Percentiles rank a stretch among this genome's conserved stretches.
Conservation (phyloP, 30 jellyfish, hydroid and myxozoan species). For the Hydractinia symbiolongicarpus region DNA sequence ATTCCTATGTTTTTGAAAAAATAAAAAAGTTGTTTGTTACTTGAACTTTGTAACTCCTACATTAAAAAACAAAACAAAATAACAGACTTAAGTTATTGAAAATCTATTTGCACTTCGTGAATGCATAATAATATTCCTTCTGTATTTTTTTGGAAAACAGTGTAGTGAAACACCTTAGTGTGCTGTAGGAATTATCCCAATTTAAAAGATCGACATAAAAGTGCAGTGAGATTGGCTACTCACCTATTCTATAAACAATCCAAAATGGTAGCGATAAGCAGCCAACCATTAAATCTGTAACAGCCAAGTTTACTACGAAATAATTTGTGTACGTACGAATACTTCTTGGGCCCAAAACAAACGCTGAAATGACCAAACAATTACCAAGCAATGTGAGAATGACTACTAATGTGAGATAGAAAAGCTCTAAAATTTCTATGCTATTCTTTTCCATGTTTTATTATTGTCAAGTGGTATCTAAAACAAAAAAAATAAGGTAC, state of each 20-base stretch:
- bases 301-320: constrained; percentile 45
- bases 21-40: too few species aligned
- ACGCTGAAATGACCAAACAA: constrained; percentile 38
- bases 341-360: constrained; percentile 31
- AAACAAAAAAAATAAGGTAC: not conserved
- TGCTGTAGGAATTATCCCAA: too few species aligned
- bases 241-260: constrained; percentile 39
- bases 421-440: constrained; percentile 18
- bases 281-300: constrained; percentile 50
- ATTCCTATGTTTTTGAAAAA: too few species aligned
- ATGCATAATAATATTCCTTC: too few species aligned
- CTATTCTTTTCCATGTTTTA: not conserved
- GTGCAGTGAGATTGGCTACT: not conserved
- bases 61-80: too few species aligned
- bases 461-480: not conserved
- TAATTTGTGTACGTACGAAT: constrained; percentile 35
- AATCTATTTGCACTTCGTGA: too few species aligned
- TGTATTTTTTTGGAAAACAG: too few species aligned
- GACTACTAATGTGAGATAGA: constrained; percentile 19
- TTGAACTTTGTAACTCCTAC: too few species aligned
- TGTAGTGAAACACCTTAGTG: too few species aligned
- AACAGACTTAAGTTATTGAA: too few species aligned
- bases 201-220: too few species aligned
- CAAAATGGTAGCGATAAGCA: constrained; percentile 47
- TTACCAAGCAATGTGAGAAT: constrained; percentile 31